Percentiles rank a stretch among this genome's conserved stretches.
Evolutionary conservation across 2,888 invertebrate species (phyloP).

Genomic region (Geophilus truncorum): DNA sequence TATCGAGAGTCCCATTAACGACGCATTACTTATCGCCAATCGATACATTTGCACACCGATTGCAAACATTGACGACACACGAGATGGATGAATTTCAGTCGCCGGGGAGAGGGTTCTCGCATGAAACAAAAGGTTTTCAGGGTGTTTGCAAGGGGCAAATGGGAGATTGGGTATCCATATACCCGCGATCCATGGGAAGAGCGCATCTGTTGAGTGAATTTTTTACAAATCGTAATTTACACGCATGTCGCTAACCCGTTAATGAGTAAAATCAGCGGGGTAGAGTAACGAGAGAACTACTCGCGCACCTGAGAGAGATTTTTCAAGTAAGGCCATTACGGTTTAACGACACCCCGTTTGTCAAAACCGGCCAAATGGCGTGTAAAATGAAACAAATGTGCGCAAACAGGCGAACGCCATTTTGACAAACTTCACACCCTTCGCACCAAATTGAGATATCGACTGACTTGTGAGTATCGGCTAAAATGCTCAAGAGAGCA

Average conservation of each 20-base stretch:
- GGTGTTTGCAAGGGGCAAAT: too few species aligned
- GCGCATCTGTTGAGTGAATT: neutral
- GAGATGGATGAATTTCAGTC: too few species aligned
- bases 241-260: neutral
- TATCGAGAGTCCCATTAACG: neutral
- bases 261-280: conserved; percentile 12
- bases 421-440: neutral
- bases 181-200: neutral
- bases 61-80: neutral
- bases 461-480: too few species aligned
- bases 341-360: neutral
- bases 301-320: neutral
- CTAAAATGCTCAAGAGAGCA: too few species aligned
- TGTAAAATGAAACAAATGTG: neutral
- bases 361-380: neutral
- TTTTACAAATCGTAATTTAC: neutral
- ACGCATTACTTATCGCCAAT: neutral
- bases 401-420: neutral
- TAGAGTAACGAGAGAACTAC: neutral
- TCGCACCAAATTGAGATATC: too few species aligned
- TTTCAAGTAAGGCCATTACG: neutral
- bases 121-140: too few species aligned
- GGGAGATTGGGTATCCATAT: neutral
- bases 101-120: neutral
- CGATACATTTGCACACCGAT: neutral